These are phyloP conservation scores for Idaea straminata DNA, from an alignment of 2,888 invertebrate species.

Conservation along the genomic window DNA sequence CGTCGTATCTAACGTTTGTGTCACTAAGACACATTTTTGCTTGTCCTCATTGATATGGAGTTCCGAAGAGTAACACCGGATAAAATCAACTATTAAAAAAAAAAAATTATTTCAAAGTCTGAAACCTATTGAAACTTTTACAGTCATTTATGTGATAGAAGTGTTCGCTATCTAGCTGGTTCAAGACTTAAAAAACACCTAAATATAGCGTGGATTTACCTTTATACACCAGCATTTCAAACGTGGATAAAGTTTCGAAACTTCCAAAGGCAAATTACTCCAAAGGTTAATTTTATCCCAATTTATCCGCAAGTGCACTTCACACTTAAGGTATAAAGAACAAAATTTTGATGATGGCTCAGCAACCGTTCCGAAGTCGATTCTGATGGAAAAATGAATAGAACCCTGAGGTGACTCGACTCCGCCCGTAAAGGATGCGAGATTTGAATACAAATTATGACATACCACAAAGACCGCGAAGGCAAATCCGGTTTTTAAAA, in stretches of 20 bases:
- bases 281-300: background rate
- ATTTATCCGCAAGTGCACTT: conserved; percentile 1
- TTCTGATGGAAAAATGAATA: conserved; percentile 21
- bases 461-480: background rate
- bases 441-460: conserved; percentile 14
- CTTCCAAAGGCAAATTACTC: background rate
- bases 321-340: conserved; percentile 2
- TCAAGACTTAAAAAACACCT: background rate
- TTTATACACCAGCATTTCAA: background rate
- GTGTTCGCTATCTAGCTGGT: background rate
- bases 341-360: conserved; percentile 9
- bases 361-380: conserved; percentile 13
- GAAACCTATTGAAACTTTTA: too few species aligned
- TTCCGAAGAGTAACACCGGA: too few species aligned
- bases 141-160: background rate
- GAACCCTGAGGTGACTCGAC: conserved; percentile 11
- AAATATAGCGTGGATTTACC: background rate
- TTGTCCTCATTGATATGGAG: too few species aligned
- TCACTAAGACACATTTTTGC: too few species aligned
- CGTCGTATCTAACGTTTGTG: too few species aligned
- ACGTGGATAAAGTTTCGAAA: background rate
- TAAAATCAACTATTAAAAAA: too few species aligned
- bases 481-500: background rate
- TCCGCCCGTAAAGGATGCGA: conserved; percentile 8
- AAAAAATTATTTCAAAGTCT: too few species aligned